These are phyloP conservation scores for Xiphorhynchus erythropygius DNA, from an alignment of 2,797 vertebrate genomes.

Conservation along the genomic window DNA sequence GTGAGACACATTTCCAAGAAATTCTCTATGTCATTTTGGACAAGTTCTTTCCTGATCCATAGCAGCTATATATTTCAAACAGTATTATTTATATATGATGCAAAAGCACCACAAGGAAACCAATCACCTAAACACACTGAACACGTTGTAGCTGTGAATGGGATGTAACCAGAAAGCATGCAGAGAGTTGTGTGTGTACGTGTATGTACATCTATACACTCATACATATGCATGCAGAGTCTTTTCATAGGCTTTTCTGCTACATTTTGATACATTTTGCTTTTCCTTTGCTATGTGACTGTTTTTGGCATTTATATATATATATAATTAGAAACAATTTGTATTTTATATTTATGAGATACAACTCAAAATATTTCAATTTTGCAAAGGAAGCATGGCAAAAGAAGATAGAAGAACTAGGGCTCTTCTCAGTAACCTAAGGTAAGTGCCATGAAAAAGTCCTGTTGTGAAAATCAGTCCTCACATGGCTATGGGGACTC, in stretches of 20 bases:
- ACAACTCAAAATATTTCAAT: neutral
- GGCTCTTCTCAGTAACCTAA: neutral
- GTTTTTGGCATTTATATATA: neutral
- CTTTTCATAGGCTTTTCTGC: neutral
- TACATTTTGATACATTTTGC: neutral
- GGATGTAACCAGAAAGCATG: neutral
- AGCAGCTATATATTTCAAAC: neutral
- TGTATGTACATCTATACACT: no score
- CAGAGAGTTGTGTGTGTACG: neutral
- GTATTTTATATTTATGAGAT: neutral
- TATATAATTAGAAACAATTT: neutral
- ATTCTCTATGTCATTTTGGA: neutral
- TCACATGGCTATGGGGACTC: neutral
- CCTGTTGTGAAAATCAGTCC: neutral
- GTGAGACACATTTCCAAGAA: neutral
- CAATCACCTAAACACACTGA: neutral
- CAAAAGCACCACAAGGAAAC: neutral
- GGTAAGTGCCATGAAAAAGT: neutral
- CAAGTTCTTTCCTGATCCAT: neutral
- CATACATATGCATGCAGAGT: neutral
- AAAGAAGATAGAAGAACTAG: neutral
- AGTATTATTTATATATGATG: neutral
- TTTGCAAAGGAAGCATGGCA: neutral
- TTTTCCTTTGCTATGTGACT: neutral
- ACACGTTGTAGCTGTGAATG: neutral